phyloP scores from a whole-genome alignment of 2,888 invertebrate genomes.

The Mycogona germanica region DNA sequence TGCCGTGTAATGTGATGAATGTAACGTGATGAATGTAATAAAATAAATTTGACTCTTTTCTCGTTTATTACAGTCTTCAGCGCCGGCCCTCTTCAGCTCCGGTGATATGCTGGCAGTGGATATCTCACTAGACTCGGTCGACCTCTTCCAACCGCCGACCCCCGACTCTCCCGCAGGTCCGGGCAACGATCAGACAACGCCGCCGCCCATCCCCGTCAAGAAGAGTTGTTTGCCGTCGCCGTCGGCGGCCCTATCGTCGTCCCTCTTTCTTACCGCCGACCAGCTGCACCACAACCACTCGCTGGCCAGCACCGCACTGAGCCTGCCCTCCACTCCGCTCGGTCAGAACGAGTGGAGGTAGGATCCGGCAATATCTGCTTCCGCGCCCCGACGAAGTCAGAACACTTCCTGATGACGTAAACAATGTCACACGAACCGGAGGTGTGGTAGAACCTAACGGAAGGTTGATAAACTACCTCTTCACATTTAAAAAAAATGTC shows the following conservation, averaged over 20 bases:
- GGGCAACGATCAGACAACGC: slow-evolving; percentile 4
- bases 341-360: too few relatives aligned
- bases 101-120: slow-evolving; percentile 17
- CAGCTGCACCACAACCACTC: not conserved
- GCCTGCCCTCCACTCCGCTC: slow-evolving; percentile 11
- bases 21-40: too few relatives aligned
- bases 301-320: not conserved
- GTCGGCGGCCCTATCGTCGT: slow-evolving; percentile 3
- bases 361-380: too few relatives aligned
- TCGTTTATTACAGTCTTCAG: slow-evolving; percentile 14
- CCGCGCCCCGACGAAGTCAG: too few relatives aligned
- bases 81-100: slow-evolving; percentile 10
- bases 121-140: slow-evolving; percentile 14
- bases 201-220: slow-evolving; percentile 21
- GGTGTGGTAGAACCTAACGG: too few relatives aligned
- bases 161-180: slow-evolving; percentile 10
- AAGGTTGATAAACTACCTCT: too few relatives aligned
- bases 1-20: too few relatives aligned
- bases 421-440: too few relatives aligned
- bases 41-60: not conserved
- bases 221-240: slow-evolving; percentile 18
- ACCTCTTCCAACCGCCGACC: slow-evolving; percentile 2
- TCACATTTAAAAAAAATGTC: too few relatives aligned
- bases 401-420: too few relatives aligned
- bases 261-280: not conserved